Percentiles rank a stretch among this genome's conserved stretches.
Conservation (phyloP, 37 sponge, comb jelly and placozoan genomes). For the Crambe crambe region DNA sequence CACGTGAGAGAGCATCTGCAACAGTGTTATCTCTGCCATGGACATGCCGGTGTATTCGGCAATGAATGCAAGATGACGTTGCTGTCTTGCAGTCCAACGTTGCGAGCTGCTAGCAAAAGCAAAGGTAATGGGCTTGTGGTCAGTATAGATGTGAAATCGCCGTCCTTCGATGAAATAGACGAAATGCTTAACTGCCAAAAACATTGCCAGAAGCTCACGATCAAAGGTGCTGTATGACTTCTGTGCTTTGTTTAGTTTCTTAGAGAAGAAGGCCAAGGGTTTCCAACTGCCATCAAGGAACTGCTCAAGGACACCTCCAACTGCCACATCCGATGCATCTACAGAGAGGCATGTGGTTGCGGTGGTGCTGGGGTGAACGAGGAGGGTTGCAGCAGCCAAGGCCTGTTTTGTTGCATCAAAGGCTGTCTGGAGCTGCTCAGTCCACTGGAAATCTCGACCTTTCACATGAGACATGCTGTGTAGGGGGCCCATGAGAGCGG, state of each 20-base stretch:
- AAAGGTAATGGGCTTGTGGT: conserved; percentile 34
- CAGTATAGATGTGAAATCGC: conserved; percentile 8
- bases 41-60: conserved; percentile 30
- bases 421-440: neutral
- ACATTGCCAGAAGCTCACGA: conserved; percentile 39
- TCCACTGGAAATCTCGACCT: conserved; percentile 15
- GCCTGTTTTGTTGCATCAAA: conserved; percentile 10
- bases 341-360: neutral
- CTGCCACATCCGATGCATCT: neutral
- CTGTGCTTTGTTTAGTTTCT: conserved; percentile 19
- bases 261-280: neutral
- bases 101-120: conserved; percentile 3
- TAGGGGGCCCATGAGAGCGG: conserved; percentile 21
- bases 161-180: conserved; percentile 36
- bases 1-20: conserved; percentile 11
- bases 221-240: conserved; percentile 42
- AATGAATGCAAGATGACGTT: conserved; percentile 29
- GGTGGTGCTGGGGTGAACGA: neutral
- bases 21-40: conserved; percentile 16
- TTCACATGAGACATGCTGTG: conserved; percentile 13
- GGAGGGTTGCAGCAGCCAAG: conserved; percentile 16
- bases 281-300: neutral
- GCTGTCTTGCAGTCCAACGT: conserved; percentile 14
- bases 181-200: conserved; percentile 22
- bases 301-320: neutral